A percentile compares a stretch with the other conserved stretches of the same genome.
These are phyloP conservation scores for Amphiduros pacificus DNA, from an alignment of 2,888 invertebrate genomes.

Conservation along the genomic window DNA sequence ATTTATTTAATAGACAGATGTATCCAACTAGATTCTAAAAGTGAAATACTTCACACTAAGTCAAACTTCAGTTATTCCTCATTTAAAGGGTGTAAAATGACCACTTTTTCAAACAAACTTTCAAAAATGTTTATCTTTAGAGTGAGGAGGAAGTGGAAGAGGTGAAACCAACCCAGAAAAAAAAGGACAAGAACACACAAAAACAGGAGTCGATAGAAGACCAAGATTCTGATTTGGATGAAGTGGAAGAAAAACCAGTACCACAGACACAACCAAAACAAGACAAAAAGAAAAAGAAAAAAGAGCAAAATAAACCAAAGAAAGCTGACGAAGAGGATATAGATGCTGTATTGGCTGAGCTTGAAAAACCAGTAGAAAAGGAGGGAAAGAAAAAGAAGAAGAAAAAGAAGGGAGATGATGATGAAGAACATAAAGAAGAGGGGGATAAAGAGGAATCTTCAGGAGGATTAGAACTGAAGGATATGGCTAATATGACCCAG, in stretches of 20 bases:
- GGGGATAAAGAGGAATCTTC: slow-evolving; percentile 25
- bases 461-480: slow-evolving; percentile 13
- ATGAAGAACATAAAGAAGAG: slow-evolving; percentile 19
- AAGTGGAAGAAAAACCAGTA: neutral
- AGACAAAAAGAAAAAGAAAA: slow-evolving; percentile 12
- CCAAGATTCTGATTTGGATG: neutral
- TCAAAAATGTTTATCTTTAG: neutral
- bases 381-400: slow-evolving; percentile 31
- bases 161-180: slow-evolving; percentile 15
- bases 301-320: slow-evolving; percentile 15
- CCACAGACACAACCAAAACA: slow-evolving; percentile 2
- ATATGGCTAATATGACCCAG: slow-evolving; percentile 23
- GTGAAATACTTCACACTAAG: no score
- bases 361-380: slow-evolving; percentile 46
- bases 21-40: no score
- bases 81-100: no score
- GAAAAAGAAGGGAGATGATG: slow-evolving; percentile 23
- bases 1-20: no score
- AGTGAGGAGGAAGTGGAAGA: slow-evolving; percentile 12
- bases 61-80: no score
- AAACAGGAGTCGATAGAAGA: slow-evolving; percentile 2
- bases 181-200: slow-evolving; percentile 22
- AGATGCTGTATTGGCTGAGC: slow-evolving; percentile 52
- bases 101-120: no score
- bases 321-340: slow-evolving; percentile 49